Percentiles rank a stretch among this genome's conserved stretches.
Evolutionary conservation across 2,113 vertebrate genomes (phyloP).

Genomic region (Etia nguti): DNA sequence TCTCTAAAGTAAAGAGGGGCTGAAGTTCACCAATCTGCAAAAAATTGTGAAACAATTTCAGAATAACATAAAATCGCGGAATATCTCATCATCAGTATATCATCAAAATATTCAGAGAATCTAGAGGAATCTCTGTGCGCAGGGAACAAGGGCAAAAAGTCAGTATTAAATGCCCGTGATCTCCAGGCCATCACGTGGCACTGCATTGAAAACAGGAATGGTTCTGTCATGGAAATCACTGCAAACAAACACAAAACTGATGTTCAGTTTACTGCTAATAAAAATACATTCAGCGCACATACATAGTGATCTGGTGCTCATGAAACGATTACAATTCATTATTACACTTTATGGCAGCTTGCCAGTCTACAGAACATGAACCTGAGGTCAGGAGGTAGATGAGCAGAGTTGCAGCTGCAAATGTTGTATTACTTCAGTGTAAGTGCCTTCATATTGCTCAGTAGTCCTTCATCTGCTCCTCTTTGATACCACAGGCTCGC

Average conservation of each 20-base stretch:
- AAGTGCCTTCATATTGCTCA: background rate
- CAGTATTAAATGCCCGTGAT: background rate
- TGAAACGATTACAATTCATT: background rate
- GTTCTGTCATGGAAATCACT: background rate
- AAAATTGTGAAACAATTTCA: background rate
- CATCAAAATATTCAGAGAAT: background rate
- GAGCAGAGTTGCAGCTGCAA: background rate
- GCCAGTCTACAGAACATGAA: background rate
- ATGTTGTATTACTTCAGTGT: background rate
- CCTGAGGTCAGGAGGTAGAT: constrained; percentile 35
- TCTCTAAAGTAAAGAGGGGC: background rate
- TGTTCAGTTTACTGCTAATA: background rate
- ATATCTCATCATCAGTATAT: background rate
- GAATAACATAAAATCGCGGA: background rate
- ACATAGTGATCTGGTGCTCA: background rate
- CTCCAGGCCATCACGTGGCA: background rate
- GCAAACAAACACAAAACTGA: background rate
- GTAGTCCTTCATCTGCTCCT: background rate
- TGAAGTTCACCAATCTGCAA: background rate
- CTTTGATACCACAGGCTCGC: too few species aligned
- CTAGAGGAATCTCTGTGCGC: background rate
- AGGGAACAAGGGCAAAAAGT: background rate
- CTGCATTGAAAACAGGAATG: background rate
- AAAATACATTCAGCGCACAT: background rate
- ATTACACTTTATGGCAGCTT: background rate